Conservation (phyloP, 2,888 invertebrate species). For the Selenia dentaria region DNA sequence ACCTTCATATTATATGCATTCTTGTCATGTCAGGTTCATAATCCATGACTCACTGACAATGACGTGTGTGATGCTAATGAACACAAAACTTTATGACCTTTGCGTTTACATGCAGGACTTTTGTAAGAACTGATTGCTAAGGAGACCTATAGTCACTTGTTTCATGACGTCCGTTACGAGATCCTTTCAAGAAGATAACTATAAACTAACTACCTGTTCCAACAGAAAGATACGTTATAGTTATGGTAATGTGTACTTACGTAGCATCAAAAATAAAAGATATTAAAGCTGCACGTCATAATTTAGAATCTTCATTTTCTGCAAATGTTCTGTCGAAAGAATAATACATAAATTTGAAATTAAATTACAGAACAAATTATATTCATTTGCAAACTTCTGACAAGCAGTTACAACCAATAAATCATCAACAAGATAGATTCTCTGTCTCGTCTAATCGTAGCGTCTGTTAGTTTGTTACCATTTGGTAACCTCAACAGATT, state of each 20-base stretch:
- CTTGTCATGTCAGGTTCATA: constrained; percentile 21
- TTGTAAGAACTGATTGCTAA: neutral
- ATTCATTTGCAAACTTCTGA: constrained; percentile 10
- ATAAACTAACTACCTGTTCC: too few species aligned
- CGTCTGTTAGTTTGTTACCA: constrained; percentile 13
- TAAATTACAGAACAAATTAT: too few species aligned
- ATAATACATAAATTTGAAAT: too few species aligned
- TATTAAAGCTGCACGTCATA: too few species aligned
- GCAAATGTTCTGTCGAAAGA: too few species aligned
- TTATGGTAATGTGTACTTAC: too few species aligned
- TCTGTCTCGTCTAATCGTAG: constrained; percentile 33
- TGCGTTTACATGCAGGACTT: constrained; percentile 16
- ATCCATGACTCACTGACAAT: constrained; percentile 50
- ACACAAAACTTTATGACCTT: constrained; percentile 39
- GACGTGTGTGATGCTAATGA: constrained; percentile 53
- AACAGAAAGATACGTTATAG: too few species aligned
- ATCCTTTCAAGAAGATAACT: too few species aligned
- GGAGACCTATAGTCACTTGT: too few species aligned
- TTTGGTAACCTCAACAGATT: constrained; percentile 52
- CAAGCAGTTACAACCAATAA: constrained; percentile 23
- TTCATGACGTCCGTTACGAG: too few species aligned
- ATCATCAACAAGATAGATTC: constrained; percentile 28
- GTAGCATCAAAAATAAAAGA: too few species aligned
- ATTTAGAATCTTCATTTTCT: too few species aligned
- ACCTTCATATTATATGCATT: constrained; percentile 26